A percentile compares a stretch with the other conserved stretches of the same genome.
Evolutionary conservation across 37 sponge, comb jelly and placozoan species (phyloP).

Genomic region (Aplysina aerophoba): DNA sequence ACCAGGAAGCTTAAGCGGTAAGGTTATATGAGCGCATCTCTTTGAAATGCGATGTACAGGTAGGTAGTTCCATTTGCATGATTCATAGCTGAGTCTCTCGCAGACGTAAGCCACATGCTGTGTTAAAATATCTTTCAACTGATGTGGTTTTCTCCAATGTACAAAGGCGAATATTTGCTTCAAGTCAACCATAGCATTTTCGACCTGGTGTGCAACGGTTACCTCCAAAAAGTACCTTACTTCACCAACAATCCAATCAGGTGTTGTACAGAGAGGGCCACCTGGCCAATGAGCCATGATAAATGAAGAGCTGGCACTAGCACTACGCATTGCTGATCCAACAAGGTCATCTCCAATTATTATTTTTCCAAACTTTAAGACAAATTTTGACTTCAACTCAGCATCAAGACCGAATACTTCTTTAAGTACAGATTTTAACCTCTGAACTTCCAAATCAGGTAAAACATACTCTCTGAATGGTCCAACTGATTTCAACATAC

Average conservation of each 20-base stretch:
- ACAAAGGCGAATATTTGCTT: slow-evolving; percentile 57
- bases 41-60: slow-evolving; percentile 54
- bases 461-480: slow-evolving; percentile 13
- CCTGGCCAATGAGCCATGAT: slow-evolving; percentile 47
- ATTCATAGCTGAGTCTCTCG: not conserved
- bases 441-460: not conserved
- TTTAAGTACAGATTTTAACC: not conserved
- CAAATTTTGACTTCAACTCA: not conserved
- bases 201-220: not conserved
- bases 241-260: slow-evolving; percentile 27
- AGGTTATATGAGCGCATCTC: slow-evolving; percentile 23
- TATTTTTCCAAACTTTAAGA: slow-evolving; percentile 9
- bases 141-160: slow-evolving; percentile 46
- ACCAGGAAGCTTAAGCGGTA: slow-evolving; percentile 16
- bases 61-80: slow-evolving; percentile 33
- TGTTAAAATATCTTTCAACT: slow-evolving; percentile 30
- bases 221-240: slow-evolving; percentile 41
- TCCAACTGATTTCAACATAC: slow-evolving; percentile 5
- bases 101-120: slow-evolving; percentile 36
- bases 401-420: not conserved
- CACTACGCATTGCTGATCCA: slow-evolving; percentile 34
- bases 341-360: slow-evolving; percentile 34
- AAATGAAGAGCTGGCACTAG: slow-evolving; percentile 38
- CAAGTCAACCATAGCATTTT: too few relatives aligned
- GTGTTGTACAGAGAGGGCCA: not conserved